A percentile compares a stretch with the other conserved stretches of the same genome.
phyloP scores from a whole-genome alignment of 2,888 invertebrate genomes.

The Heteromurus nitidus region DNA sequence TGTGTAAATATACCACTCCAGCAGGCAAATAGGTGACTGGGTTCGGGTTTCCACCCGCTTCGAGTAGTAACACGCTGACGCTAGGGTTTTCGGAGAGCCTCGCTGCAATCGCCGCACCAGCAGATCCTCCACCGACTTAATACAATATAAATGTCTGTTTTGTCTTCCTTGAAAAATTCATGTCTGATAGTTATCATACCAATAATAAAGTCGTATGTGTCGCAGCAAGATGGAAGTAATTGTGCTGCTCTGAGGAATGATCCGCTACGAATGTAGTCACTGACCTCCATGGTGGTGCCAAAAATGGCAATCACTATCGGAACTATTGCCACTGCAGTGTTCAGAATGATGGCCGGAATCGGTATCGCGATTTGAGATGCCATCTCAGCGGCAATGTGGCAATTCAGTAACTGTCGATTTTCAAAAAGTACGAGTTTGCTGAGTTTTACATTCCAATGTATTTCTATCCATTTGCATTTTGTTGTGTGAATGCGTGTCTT shows the following conservation, averaged over 20 bases:
- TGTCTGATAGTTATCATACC: not conserved
- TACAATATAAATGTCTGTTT: not conserved
- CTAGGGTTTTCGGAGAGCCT: conserved; percentile 19
- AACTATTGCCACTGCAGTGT: not conserved
- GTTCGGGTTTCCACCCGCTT: conserved; percentile 54
- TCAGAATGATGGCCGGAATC: not conserved
- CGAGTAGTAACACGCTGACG: conserved; percentile 44
- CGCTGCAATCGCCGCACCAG: conserved; percentile 7
- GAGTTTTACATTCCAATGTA: too few species aligned
- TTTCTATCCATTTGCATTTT: too few species aligned
- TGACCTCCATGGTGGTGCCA: not conserved
- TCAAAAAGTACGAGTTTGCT: too few species aligned
- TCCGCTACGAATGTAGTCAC: conserved; percentile 12
- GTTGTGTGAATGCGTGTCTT: too few species aligned
- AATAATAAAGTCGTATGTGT: conserved; percentile 37
- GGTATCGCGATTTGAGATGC: conserved; percentile 12
- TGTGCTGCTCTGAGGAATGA: conserved; percentile 12
- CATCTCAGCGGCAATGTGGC: too few species aligned
- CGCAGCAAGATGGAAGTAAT: conserved; percentile 8
- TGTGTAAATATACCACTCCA: not conserved
- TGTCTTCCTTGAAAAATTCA: not conserved
- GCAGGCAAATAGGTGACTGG: conserved; percentile 37
- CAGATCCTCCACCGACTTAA: conserved; percentile 25
- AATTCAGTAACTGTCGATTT: too few species aligned
- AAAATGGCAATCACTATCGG: conserved; percentile 16